Evolutionary conservation across 2,797 vertebrate species (phyloP), one percentile per base, ranked within the genome.

Genomic region (Falco rusticolus): DNA sequence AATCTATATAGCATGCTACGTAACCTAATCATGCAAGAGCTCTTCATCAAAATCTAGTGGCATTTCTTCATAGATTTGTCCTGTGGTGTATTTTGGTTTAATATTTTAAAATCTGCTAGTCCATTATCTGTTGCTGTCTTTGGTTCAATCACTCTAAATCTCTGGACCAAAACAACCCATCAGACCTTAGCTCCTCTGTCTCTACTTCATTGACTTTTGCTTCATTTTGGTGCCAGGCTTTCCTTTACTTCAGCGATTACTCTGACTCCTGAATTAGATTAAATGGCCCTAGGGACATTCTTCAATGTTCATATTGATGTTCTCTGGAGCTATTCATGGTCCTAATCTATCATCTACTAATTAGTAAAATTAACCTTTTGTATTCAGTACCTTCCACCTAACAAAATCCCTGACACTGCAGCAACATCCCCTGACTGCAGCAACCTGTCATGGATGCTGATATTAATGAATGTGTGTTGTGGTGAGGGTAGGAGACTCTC

Each of bases 311-410:
- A 70, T 93, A 91, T 95, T 94, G 96, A 96, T 90, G 88, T 77
- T 66, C 80, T 93, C 90, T 89, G 80, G 63, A 93, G 70, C 70
- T 93, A 93, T 95, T 95, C 77, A 37, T 9, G 28, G 66, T 84
- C 60, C 92, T 94, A 96, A 96, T 96, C 96, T 96, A 94, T 96
- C 94, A 93, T 82, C 77, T 92, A 90, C 90, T 96, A 95, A 97
- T 97, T 97, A 94, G 90, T 82, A 85, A 94, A 94, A 96, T 97
- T 96, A 97, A 96, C 95, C 90, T 96, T 96, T 96, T 93, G 84
- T 60, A 82, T 95, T 92, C 74, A 82, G 66, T 82, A 57, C 78
- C 74, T 90, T 93, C 74, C 56, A 77, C 74, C 90, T 90, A 78
- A 70, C 59, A 87, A 95, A 95, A 96, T 90, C 77, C 72, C 89